Evolutionary conservation across 2,888 invertebrate species (phyloP).

Genomic region (Synanthedon vespiformis): DNA sequence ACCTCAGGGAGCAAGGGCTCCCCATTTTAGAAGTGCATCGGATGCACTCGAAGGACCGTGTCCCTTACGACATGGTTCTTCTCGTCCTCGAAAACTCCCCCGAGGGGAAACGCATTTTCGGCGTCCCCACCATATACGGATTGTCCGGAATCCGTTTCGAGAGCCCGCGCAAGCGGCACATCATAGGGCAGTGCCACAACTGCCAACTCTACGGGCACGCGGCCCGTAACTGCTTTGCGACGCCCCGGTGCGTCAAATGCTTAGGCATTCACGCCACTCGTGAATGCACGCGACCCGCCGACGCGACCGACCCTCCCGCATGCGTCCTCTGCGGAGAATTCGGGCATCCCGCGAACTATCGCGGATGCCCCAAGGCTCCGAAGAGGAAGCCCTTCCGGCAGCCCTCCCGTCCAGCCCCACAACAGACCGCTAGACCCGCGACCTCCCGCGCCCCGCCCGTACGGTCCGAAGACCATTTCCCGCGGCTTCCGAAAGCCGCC

Average conservation of each 20-base stretch:
- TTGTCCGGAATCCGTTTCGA: not conserved
- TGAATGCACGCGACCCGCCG: not conserved
- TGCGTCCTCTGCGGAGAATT: too few species aligned
- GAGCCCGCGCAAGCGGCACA: too few species aligned
- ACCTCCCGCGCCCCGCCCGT: too few species aligned
- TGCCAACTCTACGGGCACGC: not conserved
- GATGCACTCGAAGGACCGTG: not conserved
- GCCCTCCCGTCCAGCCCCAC: not conserved
- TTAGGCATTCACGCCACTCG: not conserved
- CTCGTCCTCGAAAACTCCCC: not conserved
- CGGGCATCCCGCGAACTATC: too few species aligned
- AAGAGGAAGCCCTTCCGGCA: conserved; percentile 6
- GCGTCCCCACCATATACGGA: not conserved
- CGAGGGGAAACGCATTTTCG: not conserved
- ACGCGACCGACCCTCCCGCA: too few species aligned
- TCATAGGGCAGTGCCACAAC: too few species aligned
- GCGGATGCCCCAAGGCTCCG: conserved; percentile 11
- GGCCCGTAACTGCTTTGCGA: not conserved
- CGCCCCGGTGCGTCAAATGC: not conserved
- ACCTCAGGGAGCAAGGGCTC: not conserved
- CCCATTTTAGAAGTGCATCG: too few species aligned
- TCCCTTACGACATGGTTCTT: not conserved
- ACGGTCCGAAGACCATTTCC: too few species aligned
- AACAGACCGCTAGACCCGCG: too few species aligned
- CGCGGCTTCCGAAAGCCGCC: too few species aligned